Conservation (phyloP, 2,113 vertebrate species). For the Sylvietta virens region DNA sequence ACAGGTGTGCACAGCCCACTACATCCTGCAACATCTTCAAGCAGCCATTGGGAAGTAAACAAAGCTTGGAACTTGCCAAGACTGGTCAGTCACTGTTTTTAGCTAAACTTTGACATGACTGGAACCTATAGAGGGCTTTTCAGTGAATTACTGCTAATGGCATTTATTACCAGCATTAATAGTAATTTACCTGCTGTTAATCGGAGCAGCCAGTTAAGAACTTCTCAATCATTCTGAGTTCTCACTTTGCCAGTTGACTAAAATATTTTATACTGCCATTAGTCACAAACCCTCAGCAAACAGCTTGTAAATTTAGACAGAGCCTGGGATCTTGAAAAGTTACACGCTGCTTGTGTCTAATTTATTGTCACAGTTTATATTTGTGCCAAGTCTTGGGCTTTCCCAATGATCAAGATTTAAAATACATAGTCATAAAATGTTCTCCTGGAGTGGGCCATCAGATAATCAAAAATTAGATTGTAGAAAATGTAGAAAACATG, state of each 20-base stretch:
- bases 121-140: not conserved
- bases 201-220: constrained; percentile 41
- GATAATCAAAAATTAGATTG: no score
- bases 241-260: constrained; percentile 60
- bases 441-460: not conserved
- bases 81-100: constrained; percentile 25
- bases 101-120: constrained; percentile 1
- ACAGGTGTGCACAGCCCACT: not conserved
- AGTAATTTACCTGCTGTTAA: constrained; percentile 61
- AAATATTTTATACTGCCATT: constrained; percentile 67
- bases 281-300: constrained; percentile 59
- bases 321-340: not conserved
- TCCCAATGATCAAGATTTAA: constrained; percentile 47
- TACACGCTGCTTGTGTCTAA: constrained; percentile 45
- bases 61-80: not conserved
- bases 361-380: constrained; percentile 60
- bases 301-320: constrained; percentile 63
- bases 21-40: not conserved
- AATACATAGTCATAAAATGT: constrained; percentile 53
- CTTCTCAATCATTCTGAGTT: constrained; percentile 62
- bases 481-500: no score
- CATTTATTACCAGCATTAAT: constrained; percentile 62
- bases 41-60: not conserved
- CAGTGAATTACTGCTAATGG: constrained; percentile 49
- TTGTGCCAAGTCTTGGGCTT: constrained; percentile 51